These are phyloP conservation scores for Struthio camelus DNA, from an alignment of 2,113 vertebrate species.

Conservation along the genomic window DNA sequence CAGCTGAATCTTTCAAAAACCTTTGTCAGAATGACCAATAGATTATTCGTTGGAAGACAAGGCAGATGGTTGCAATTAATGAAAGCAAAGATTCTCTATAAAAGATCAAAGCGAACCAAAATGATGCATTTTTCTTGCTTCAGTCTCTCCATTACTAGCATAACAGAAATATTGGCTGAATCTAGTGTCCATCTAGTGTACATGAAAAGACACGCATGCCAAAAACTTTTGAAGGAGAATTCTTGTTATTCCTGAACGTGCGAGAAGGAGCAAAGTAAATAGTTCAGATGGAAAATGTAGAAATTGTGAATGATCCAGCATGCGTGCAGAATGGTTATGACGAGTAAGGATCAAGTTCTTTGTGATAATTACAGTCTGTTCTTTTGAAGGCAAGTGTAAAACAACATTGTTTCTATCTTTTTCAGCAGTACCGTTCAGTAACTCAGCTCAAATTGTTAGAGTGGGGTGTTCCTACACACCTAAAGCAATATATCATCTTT, in stretches of 20 bases:
- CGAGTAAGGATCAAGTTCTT: not conserved
- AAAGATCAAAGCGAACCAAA: not conserved
- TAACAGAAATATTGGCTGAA: not conserved
- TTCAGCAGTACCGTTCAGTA: not conserved
- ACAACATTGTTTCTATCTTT: not conserved
- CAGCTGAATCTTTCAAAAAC: not conserved
- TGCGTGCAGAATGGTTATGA: not conserved
- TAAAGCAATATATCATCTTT: not conserved
- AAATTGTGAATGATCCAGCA: not conserved
- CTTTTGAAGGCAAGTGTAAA: not conserved
- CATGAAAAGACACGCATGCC: not conserved
- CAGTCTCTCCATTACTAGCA: not conserved
- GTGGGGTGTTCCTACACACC: not conserved
- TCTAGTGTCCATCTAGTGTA: not conserved
- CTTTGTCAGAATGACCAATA: not conserved
- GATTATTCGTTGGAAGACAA: not conserved
- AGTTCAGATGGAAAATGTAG: not conserved
- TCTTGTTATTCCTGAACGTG: not conserved
- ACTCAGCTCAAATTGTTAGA: not conserved
- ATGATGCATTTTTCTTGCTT: not conserved
- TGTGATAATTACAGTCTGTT: not conserved
- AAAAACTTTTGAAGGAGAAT: not conserved
- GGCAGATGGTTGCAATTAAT: not conserved
- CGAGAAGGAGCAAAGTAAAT: not conserved
- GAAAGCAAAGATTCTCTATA: not conserved